These are phyloP conservation scores for Streptopelia turtur DNA, from an alignment of 2,797 vertebrate genomes.

Conservation along the genomic window DNA sequence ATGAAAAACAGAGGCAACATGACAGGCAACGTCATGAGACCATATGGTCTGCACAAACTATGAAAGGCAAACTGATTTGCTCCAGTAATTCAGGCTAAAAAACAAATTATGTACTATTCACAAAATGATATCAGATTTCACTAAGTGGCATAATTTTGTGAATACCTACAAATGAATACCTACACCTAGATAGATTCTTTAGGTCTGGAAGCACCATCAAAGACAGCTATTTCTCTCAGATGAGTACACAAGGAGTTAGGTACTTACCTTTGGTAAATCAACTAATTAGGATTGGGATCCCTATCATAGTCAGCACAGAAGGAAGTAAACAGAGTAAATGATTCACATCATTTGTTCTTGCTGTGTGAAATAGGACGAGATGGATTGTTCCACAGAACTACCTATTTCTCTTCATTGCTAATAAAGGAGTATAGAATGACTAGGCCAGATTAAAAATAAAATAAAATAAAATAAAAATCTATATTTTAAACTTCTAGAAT, in stretches of 20 bases:
- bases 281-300: background rate
- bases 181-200: background rate
- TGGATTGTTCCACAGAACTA: background rate
- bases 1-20: slow-evolving; percentile 3
- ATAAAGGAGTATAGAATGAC: background rate
- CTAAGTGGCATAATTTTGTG: background rate
- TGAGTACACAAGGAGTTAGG: background rate
- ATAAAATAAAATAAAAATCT: background rate
- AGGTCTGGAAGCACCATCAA: background rate
- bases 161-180: background rate
- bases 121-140: background rate
- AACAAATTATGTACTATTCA: background rate
- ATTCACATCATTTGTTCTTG: background rate
- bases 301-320: background rate
- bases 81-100: slow-evolving; percentile 7
- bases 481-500: background rate
- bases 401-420: background rate
- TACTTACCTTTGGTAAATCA: background rate
- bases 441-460: background rate
- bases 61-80: slow-evolving; percentile 14
- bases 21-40: background rate
- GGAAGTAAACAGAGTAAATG: background rate
- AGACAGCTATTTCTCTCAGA: background rate
- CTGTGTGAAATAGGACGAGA: background rate
- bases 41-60: slow-evolving; percentile 4